These are phyloP conservation scores for Holotrichia oblita DNA, from an alignment of 1,140 invertebrate species.

Conservation along the genomic window DNA sequence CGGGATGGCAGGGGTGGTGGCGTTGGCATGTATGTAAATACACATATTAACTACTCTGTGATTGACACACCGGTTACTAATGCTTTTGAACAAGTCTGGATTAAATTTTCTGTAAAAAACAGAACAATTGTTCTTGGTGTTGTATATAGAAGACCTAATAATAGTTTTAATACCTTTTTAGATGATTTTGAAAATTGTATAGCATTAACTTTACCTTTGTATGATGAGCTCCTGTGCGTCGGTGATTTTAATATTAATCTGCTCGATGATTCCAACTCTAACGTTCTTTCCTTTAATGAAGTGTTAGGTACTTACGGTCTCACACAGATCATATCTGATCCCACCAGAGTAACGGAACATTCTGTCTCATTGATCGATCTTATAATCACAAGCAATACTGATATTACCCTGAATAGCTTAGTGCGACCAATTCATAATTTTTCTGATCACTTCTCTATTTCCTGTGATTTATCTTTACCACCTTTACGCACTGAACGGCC, in stretches of 20 bases:
- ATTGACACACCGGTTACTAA: constrained; percentile 16
- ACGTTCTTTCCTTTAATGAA: not conserved
- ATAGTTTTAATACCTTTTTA: not conserved
- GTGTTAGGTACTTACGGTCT: not conserved
- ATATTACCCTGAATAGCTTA: not conserved
- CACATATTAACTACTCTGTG: not conserved
- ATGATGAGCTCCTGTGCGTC: constrained; percentile 22
- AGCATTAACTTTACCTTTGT: not conserved
- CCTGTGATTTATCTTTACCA: not conserved
- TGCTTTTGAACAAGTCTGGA: constrained; percentile 38
- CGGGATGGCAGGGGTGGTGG: constrained; percentile 7
- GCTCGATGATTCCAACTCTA: not conserved
- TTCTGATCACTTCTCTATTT: constrained; percentile 36
- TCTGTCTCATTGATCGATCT: constrained; percentile 19
- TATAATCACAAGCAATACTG: constrained; percentile 18
- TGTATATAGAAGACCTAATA: constrained; percentile 9
- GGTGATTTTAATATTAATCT: constrained; percentile 39
- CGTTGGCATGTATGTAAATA: constrained; percentile 31
- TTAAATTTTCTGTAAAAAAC: not conserved
- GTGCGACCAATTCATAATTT: not conserved
- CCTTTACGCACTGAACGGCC: not conserved
- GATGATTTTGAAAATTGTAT: constrained; percentile 15
- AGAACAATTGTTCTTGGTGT: constrained; percentile 23
- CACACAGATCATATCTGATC: constrained; percentile 15
- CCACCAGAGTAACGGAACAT: not conserved